Percentiles rank a stretch among this genome's conserved stretches.
These are phyloP conservation scores for Meloidogyne hapla DNA, from an alignment of 1,140 invertebrate genomes.

Conservation along the genomic window DNA sequence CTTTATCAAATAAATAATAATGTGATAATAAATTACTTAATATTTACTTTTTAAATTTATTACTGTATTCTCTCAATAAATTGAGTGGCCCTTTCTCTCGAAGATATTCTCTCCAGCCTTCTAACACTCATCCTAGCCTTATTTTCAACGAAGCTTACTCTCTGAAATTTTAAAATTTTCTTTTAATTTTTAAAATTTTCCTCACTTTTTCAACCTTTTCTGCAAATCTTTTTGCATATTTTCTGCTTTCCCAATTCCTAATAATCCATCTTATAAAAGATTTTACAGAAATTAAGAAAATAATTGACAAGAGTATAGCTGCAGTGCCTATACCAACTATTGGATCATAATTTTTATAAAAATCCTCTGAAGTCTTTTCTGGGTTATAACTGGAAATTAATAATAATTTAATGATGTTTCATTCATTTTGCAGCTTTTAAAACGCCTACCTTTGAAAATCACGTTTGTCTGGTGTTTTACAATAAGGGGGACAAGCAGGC, in stretches of 20 bases:
- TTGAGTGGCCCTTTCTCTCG: too few relatives aligned
- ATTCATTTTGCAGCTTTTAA: not conserved
- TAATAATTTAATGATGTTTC: not conserved
- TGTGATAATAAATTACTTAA: too few relatives aligned
- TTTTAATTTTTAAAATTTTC: too few relatives aligned
- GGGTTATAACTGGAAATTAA: slow-evolving; percentile 17
- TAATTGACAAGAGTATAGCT: slow-evolving; percentile 49
- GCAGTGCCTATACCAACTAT: slow-evolving; percentile 55
- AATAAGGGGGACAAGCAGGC: slow-evolving; percentile 44
- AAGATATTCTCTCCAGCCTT: too few relatives aligned
- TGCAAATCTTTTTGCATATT: slow-evolving; percentile 11
- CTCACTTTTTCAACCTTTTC: not conserved
- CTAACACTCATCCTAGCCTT: too few relatives aligned
- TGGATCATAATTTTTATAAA: slow-evolving; percentile 54
- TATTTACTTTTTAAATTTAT: too few relatives aligned
- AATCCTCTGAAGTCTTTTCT: slow-evolving; percentile 41
- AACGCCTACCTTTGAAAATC: slow-evolving; percentile 53
- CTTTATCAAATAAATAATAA: too few relatives aligned
- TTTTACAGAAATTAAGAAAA: slow-evolving; percentile 50
- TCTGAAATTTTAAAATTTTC: too few relatives aligned
- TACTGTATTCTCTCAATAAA: too few relatives aligned
- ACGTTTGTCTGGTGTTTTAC: slow-evolving; percentile 51
- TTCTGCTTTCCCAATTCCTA: slow-evolving; percentile 8
- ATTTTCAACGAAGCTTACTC: too few relatives aligned
- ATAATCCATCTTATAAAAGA: slow-evolving; percentile 47